phyloP scores from a whole-genome alignment of 2,113 vertebrate genomes.

The Lagopus leucura region DNA sequence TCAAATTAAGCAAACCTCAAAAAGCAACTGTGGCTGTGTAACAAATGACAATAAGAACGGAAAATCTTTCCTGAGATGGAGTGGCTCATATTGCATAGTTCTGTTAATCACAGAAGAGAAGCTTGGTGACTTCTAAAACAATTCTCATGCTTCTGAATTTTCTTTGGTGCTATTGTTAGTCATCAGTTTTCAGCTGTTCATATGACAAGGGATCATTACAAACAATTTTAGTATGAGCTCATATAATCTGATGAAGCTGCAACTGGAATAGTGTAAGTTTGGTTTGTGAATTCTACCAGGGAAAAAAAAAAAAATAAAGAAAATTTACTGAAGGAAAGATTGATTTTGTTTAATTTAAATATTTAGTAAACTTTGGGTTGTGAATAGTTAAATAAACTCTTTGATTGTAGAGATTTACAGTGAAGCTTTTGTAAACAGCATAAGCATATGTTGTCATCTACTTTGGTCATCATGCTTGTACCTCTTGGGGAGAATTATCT shows the following conservation, averaged over 20 bases:
- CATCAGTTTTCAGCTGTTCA: not conserved
- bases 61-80: not conserved
- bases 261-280: not conserved
- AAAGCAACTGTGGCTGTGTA: not conserved
- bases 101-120: not conserved
- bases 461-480: not conserved
- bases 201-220: not conserved
- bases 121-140: not conserved
- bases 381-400: not conserved
- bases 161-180: not conserved
- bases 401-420: not conserved
- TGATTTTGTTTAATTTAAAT: not conserved
- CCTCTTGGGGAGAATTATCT: not conserved
- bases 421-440: not conserved
- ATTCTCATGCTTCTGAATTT: not conserved
- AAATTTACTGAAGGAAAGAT: not conserved
- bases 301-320: not conserved
- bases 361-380: not conserved
- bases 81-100: rapidly evolving
- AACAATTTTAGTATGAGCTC: not conserved
- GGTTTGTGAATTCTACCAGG: not conserved
- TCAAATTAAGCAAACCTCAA: not conserved
- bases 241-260: not conserved
- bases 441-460: not conserved
- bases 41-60: not conserved